Percentiles rank a stretch among this genome's conserved stretches.
Evolutionary conservation across 2,888 invertebrate species (phyloP).

Genomic region (Silvanus unidentatus): DNA sequence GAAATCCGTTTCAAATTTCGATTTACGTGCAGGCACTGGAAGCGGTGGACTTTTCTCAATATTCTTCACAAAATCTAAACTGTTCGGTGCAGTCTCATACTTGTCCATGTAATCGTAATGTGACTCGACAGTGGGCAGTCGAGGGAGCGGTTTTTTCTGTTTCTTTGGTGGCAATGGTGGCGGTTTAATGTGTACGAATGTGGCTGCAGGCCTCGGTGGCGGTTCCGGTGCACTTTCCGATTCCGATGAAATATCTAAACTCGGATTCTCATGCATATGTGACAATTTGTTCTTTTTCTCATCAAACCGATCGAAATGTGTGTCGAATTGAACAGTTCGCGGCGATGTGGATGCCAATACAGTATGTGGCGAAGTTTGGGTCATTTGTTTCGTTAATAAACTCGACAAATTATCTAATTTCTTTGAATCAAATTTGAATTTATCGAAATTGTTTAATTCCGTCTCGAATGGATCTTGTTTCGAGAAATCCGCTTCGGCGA

Average conservation of each 20-base stretch:
- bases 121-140: constrained; percentile 54
- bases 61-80: constrained; percentile 26
- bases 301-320: constrained; percentile 33
- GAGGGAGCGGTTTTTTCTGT: constrained; percentile 58
- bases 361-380: too few relatives aligned
- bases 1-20: constrained; percentile 47
- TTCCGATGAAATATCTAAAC: constrained; percentile 41
- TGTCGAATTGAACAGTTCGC: constrained; percentile 31
- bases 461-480: constrained; percentile 60
- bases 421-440: too few relatives aligned
- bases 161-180: constrained; percentile 69
- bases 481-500: constrained; percentile 54
- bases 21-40: constrained; percentile 56
- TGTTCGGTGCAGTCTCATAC: constrained; percentile 41
- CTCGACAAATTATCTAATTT: too few relatives aligned
- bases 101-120: constrained; percentile 54
- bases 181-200: constrained; percentile 58
- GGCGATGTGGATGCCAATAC: neutral
- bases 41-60: constrained; percentile 52
- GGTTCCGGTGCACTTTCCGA: constrained; percentile 54
- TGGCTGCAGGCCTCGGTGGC: constrained; percentile 63
- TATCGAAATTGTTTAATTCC: constrained; percentile 25
- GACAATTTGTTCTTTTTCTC: constrained; percentile 18
- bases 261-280: constrained; percentile 38
- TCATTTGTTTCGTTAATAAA: too few relatives aligned